A percentile compares a stretch with the other conserved stretches of the same genome.
These are phyloP conservation scores for Cetonia aurata DNA, from an alignment of 2,888 invertebrate genomes.

Conservation along the genomic window DNA sequence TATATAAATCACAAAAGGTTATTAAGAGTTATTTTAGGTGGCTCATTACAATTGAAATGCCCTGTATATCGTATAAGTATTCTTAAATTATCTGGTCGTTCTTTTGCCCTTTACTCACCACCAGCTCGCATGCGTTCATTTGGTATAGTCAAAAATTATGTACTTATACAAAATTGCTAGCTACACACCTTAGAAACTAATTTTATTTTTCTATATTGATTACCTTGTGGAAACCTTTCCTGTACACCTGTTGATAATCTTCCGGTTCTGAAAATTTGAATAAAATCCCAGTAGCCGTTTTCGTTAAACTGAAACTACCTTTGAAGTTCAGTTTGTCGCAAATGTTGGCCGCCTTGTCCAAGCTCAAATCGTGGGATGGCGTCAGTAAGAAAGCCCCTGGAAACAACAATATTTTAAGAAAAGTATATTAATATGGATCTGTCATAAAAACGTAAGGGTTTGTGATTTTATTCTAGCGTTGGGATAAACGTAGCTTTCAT, in stretches of 20 bases:
- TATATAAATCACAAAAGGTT: too few species aligned
- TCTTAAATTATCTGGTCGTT: too few species aligned
- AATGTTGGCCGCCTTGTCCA: constrained; percentile 87
- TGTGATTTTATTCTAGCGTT: background rate
- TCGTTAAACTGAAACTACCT: constrained; percentile 87
- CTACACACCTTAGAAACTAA: background rate
- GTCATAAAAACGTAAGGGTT: too few species aligned
- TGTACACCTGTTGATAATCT: constrained; percentile 87
- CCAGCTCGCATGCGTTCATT: too few species aligned
- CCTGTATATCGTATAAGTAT: too few species aligned
- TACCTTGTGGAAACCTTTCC: constrained; percentile 83
- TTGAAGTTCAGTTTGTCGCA: constrained; percentile 92
- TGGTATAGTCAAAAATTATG: too few species aligned
- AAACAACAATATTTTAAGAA: background rate
- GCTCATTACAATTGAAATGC: too few species aligned
- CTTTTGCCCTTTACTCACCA: too few species aligned
- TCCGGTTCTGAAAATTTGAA: constrained; percentile 91
- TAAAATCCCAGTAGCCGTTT: constrained; percentile 89
- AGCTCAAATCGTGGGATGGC: constrained; percentile 86
- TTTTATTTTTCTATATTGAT: constrained; percentile 15
- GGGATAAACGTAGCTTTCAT: too few species aligned
- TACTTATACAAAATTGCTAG: background rate
- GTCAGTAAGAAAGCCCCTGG: constrained; percentile 84
- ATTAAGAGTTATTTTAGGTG: too few species aligned
- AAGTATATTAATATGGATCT: background rate